phyloP scores from a whole-genome alignment of 2,113 vertebrate species.

The Anguilla japonica region DNA sequence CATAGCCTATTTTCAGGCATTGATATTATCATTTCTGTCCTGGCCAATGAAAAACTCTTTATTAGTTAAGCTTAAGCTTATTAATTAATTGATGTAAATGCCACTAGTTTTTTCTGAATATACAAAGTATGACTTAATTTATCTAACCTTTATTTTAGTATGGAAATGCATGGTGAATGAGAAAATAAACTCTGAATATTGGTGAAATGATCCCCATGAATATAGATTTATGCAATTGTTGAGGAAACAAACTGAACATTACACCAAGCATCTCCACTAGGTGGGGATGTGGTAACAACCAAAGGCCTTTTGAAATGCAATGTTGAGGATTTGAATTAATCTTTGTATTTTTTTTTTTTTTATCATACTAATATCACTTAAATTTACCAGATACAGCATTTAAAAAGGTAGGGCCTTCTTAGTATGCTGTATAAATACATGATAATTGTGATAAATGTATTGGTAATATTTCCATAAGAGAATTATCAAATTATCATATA shows the following conservation, averaged over 20 bases:
- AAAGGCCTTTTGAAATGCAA: neutral
- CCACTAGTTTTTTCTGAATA: neutral
- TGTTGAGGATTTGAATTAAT: neutral
- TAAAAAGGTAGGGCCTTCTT: neutral
- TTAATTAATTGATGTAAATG: too few species aligned
- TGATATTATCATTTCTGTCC: conserved; percentile 10
- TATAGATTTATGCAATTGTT: neutral
- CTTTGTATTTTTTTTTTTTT: neutral
- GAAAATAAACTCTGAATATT: neutral
- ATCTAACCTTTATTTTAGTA: neutral
- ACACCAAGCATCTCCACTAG: conserved; percentile 69
- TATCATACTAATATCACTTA: neutral
- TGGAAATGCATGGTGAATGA: neutral
- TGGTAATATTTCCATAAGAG: neutral
- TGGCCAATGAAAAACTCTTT: neutral
- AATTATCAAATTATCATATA: neutral
- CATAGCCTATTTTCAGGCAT: neutral
- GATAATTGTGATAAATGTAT: neutral
- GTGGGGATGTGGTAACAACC: conserved; percentile 72
- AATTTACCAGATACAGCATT: neutral
- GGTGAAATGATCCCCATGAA: neutral
- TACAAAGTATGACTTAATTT: neutral
- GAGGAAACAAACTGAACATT: neutral
- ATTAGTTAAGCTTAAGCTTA: neutral
- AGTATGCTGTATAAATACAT: neutral